These are phyloP conservation scores for Onychomys leucogaster DNA, from an alignment of 2,797 vertebrate species.

Conservation along the genomic window DNA sequence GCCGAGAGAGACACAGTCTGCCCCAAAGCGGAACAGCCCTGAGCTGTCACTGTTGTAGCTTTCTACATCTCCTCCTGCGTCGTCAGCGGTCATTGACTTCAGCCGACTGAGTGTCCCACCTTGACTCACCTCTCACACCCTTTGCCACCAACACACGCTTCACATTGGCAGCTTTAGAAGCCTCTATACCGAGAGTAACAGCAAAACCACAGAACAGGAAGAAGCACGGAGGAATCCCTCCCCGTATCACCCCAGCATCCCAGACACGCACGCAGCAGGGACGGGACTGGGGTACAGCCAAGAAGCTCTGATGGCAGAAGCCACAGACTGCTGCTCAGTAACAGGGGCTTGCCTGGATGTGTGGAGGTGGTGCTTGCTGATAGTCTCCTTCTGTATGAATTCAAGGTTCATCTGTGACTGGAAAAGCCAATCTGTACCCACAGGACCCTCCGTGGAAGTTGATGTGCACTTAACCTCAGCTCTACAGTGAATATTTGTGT, in stretches of 20 bases:
- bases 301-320: background rate
- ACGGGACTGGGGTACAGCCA: background rate
- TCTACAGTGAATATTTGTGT: background rate
- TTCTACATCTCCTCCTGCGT: background rate
- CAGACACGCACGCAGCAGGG: background rate
- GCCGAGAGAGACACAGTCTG: slow-evolving; percentile 22
- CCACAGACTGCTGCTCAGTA: background rate
- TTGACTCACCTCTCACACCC: background rate
- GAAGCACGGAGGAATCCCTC: background rate
- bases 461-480: background rate
- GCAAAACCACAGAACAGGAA: background rate
- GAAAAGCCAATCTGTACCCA: background rate
- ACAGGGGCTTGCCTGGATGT: background rate
- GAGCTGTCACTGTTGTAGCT: background rate
- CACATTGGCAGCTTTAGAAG: slow-evolving; percentile 5
- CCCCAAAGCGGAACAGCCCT: background rate
- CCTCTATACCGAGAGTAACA: background rate
- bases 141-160: background rate
- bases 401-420: background rate
- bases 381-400: background rate
- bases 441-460: background rate
- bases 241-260: background rate
- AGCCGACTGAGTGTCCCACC: background rate
- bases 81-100: background rate
- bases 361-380: background rate